Evolutionary conservation across 2,113 vertebrate species (phyloP).

Genomic region (Anhinga anhinga): DNA sequence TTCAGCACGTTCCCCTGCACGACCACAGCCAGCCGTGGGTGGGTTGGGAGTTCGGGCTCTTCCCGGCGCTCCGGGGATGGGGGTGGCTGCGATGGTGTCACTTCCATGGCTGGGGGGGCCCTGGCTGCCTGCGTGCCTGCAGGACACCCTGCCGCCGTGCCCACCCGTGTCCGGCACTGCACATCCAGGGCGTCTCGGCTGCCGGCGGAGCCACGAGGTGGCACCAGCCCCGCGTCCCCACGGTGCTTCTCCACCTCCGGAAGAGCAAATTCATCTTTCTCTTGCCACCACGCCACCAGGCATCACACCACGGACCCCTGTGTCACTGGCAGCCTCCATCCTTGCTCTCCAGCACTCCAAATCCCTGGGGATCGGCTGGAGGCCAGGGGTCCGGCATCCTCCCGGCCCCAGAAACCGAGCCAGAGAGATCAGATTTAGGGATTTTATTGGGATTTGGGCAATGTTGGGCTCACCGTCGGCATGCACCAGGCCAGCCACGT

Average conservation of each 20-base stretch:
- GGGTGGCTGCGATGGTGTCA: fast-evolving
- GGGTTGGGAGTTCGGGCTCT: fast-evolving
- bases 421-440: neutral
- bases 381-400: neutral
- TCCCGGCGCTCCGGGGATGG: fast-evolving
- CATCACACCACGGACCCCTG: fast-evolving
- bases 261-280: neutral
- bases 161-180: fast-evolving
- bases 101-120: fast-evolving
- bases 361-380: fast-evolving
- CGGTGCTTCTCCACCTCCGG: neutral
- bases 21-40: fast-evolving
- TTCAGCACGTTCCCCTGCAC: fast-evolving
- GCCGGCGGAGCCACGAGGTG: neutral
- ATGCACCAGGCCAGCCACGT: neutral
- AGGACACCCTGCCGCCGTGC: fast-evolving
- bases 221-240: slow-evolving; percentile 5
- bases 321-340: fast-evolving
- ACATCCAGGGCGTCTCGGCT: fast-evolving
- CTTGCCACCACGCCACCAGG: fast-evolving
- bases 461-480: neutral
- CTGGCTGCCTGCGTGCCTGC: fast-evolving
- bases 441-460: neutral
- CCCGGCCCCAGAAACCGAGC: neutral
- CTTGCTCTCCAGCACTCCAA: neutral